Base-by-base conservation (phyloP, 2,888 invertebrate species). In the Alloplasta piceator region DNA sequence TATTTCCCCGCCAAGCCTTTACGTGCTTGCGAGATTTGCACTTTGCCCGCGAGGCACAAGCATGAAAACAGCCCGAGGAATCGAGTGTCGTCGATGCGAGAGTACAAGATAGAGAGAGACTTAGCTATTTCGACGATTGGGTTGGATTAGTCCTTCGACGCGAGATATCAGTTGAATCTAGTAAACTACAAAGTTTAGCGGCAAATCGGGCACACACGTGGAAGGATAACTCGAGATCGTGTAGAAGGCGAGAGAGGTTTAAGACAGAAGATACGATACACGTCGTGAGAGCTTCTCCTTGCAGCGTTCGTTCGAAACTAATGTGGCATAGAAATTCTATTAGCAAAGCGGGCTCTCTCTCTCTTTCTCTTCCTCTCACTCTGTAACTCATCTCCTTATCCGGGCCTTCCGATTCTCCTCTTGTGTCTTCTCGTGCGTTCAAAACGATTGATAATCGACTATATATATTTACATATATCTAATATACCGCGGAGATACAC, bases 1-100 rank as follows among this genome's bases (percentile, higher is more conserved):
- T 72, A 82, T 82, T 78, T 75, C 74, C 73, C 48, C 39, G n/a
- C n/a, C n/a, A n/a, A 74, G 70, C 78, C 61, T 66, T 26, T 52
- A 63, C 74, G 78, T 77, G 73, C 68, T 60, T 52, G 52, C 52
- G 71, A 75, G 71, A 67, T 78, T 72, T 67, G 56, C 56, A 72
- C 70, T 78, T 64, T 52, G 39, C 60, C 66, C 16, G 55, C n/a
- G 64, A 50, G 63, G 67, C 63, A 50, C 63, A 7, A 52, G 52
- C 39, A 41, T 43, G 56, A 39, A 60, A 60, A 60, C 39, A 60
- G 38, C 52, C 52, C 12, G 5, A 14, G 12, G 12, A 52, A 52
- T 48, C 48, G 48, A 48, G 48, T 48, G 48, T 48, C 52, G 52
- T 26, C 26, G 26, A 26, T 26, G 26, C 52, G 6, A 12, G 52